Evolutionary conservation across 1,140 invertebrate species (phyloP), one percentile per base, ranked within the genome.

Genomic region (Bombus difficillimus): DNA sequence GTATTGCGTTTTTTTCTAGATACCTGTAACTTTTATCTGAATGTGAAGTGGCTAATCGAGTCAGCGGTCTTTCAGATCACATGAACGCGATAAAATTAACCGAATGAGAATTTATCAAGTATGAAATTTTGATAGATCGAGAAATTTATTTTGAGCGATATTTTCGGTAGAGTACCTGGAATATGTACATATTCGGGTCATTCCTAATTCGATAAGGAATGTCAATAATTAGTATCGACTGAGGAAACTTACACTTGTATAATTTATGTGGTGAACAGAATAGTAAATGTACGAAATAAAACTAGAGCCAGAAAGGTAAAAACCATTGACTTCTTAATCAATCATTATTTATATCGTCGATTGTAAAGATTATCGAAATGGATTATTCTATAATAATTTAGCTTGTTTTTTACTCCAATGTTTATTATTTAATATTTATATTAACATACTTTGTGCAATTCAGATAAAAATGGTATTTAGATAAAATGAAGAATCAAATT

Each of bases 111-210:
- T 18, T 2, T 10, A 25, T 9, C 3, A 39, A 22, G 25, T 79
- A 75, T 59, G 41, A 71, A 53, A 71, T 32, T 72, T 71, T 15
- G 75, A 84, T 84, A 53, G 75, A 72, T 79, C 15, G 41, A n/a
- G 1, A 57, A 32, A 84, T 72, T 79, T 79, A 71, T 71, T 84
- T 79, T n/a, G 6, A 71, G n/a, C 22, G 34, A 28, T 6, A 22
- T 22, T 47, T 71, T 84, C 25, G 28, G 25, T 68, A 25, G 53
- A 32, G 25, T 68, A 53, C 34, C 10, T 68, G 12, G 73, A 68
- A 57, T 9, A 47, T n/a, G 28, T 18, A 34, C 28, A 28, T 28
- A 53, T 39, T 76, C 43, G 3, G 34, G 62, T 68, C 62, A 68
- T 18, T 47, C 28, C 32, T 22, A 76, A 57, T 6, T 9, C 28